phyloP scores from a whole-genome alignment of 2,113 vertebrate genomes.

The Gadus chalcogrammus region DNA sequence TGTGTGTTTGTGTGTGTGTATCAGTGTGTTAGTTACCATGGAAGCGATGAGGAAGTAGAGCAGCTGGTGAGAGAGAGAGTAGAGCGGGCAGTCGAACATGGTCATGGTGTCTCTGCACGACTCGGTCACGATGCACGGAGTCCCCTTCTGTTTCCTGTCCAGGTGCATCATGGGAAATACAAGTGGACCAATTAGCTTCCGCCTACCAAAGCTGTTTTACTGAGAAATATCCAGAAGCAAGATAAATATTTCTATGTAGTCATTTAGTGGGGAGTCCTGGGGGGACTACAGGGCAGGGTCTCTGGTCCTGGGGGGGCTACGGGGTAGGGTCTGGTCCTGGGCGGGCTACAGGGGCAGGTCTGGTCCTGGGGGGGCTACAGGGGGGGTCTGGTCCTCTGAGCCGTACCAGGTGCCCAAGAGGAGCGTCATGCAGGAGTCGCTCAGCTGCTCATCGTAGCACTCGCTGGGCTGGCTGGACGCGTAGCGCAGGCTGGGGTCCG shows the following conservation, averaged over 20 bases:
- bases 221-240: no score
- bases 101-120: slow-evolving; percentile 78
- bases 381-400: no score
- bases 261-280: background rate
- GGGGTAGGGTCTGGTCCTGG: no score
- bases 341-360: no score
- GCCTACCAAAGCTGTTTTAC: no score
- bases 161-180: no score
- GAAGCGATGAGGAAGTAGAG: slow-evolving; percentile 82
- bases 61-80: slow-evolving; percentile 83
- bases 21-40: slow-evolving; percentile 61
- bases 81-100: slow-evolving; percentile 67
- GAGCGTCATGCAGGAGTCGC: slow-evolving; percentile 77
- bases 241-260: no score
- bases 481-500: slow-evolving; percentile 70
- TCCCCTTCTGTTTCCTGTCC: slow-evolving; percentile 72
- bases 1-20: no score
- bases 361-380: no score
- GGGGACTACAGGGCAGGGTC: no score
- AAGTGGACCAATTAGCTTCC: background rate
- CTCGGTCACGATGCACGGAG: slow-evolving; percentile 74
- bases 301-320: no score
- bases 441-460: slow-evolving; percentile 76
- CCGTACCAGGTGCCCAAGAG: slow-evolving; percentile 81
- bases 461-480: slow-evolving; percentile 41